Evolutionary conservation across 2,888 invertebrate species (phyloP).

Genomic region (Panopea generosa): DNA sequence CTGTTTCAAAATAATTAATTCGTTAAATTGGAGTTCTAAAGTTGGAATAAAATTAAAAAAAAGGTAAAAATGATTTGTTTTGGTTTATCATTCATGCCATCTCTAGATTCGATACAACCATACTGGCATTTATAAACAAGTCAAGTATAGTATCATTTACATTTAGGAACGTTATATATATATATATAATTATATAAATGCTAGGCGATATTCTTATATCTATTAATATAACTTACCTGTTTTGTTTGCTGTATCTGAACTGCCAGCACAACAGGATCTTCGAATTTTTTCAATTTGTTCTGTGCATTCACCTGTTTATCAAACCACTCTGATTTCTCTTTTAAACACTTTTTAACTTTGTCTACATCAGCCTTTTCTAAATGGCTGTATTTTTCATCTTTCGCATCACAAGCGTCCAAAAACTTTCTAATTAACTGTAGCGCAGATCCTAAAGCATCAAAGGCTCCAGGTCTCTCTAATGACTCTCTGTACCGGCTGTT

Average conservation of each 20-base stretch:
- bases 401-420: constrained; percentile 85
- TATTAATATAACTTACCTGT: no score
- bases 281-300: constrained; percentile 89
- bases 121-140: no score
- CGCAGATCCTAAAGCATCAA: constrained; percentile 92
- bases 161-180: no score
- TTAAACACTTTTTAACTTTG: constrained; percentile 89
- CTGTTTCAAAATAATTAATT: no score
- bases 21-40: no score
- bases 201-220: no score
- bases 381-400: constrained; percentile 88
- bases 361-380: constrained; percentile 90
- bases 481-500: constrained; percentile 93
- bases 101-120: no score
- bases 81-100: no score
- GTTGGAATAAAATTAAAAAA: no score
- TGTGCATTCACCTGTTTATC: constrained; percentile 91
- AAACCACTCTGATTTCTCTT: constrained; percentile 92
- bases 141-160: no score
- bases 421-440: constrained; percentile 94
- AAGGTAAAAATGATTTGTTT: no score
- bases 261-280: constrained; percentile 90
- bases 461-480: constrained; percentile 91
- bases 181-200: no score
- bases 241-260: constrained; percentile 93